A percentile compares a stretch with the other conserved stretches of the same genome.
These are phyloP conservation scores for Athetis lepigone DNA, from an alignment of 2,888 invertebrate species.

Conservation along the genomic window DNA sequence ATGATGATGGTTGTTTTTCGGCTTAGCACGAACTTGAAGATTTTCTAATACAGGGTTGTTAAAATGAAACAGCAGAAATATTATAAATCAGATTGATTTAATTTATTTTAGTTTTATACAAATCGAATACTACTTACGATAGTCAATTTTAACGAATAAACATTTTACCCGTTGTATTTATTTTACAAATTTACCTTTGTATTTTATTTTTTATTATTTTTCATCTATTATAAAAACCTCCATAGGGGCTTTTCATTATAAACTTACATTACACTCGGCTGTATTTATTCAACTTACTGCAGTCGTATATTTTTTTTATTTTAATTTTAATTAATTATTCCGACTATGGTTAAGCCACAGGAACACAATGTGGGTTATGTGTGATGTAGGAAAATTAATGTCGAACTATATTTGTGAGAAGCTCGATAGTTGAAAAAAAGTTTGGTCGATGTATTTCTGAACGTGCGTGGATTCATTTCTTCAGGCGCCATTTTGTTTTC, in stretches of 20 bases:
- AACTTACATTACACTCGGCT: slow-evolving; percentile 88
- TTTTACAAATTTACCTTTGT: slow-evolving; percentile 90
- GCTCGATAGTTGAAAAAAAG: slow-evolving; percentile 56
- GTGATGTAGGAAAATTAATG: slow-evolving; percentile 67
- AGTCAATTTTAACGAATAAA: slow-evolving; percentile 90
- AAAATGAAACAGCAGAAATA: slow-evolving; percentile 81
- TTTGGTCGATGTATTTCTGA: slow-evolving; percentile 42
- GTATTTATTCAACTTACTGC: slow-evolving; percentile 83
- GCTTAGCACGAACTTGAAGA: no score
- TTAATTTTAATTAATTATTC: slow-evolving; percentile 80
- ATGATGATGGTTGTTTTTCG: slow-evolving; percentile 9
- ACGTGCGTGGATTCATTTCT: slow-evolving; percentile 33
- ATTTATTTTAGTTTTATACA: slow-evolving; percentile 91
- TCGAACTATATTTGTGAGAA: slow-evolving; percentile 52
- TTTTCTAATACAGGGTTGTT: no score
- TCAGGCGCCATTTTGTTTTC: slow-evolving; percentile 8
- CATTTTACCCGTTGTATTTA: slow-evolving; percentile 88
- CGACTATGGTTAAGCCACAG: slow-evolving; percentile 83
- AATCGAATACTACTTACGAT: slow-evolving; percentile 90
- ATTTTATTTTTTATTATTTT: slow-evolving; percentile 79
- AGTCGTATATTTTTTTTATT: slow-evolving; percentile 80
- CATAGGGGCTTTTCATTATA: slow-evolving; percentile 88
- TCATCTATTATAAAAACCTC: slow-evolving; percentile 89
- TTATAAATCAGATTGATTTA: slow-evolving; percentile 91
- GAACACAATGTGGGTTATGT: slow-evolving; percentile 83